A percentile compares a stretch with the other conserved stretches of the same genome.
These are phyloP conservation scores for Phainopepla nitens DNA, from an alignment of 2,113 vertebrate species.

Conservation along the genomic window DNA sequence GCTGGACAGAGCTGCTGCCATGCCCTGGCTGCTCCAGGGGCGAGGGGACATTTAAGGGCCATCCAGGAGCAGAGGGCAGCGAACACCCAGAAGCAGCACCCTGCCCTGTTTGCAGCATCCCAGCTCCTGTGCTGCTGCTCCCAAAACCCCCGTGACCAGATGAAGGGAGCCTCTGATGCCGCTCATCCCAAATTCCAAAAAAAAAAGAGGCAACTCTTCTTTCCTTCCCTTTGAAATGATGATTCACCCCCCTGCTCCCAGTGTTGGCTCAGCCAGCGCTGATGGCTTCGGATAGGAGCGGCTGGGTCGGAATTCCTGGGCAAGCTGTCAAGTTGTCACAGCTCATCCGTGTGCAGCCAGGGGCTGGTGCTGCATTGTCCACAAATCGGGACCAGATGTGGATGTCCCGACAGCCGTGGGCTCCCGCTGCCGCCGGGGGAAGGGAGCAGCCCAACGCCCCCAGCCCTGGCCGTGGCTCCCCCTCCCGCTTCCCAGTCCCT, in stretches of 20 bases:
- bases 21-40: not conserved
- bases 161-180: not conserved
- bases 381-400: conserved; percentile 62
- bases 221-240: not conserved
- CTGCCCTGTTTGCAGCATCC: too few species aligned
- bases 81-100: not conserved
- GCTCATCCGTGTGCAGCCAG: not conserved
- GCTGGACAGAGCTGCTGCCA: not conserved
- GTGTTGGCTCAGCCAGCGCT: not conserved
- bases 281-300: not conserved
- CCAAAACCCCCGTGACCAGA: not conserved
- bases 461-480: not conserved
- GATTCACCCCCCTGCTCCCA: not conserved
- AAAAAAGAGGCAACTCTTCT: not conserved
- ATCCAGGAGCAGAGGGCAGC: not conserved
- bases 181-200: not conserved
- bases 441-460: not conserved
- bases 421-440: not conserved
- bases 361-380: conserved; percentile 62
- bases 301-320: conserved; percentile 49
- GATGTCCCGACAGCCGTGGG: conserved; percentile 2
- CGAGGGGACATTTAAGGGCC: accelerated
- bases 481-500: not conserved
- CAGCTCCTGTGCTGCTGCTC: not conserved
- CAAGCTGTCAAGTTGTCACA: conserved; percentile 62